These are phyloP conservation scores for Chaetura pelagica DNA, from an alignment of 2,113 vertebrate species.

Conservation along the genomic window DNA sequence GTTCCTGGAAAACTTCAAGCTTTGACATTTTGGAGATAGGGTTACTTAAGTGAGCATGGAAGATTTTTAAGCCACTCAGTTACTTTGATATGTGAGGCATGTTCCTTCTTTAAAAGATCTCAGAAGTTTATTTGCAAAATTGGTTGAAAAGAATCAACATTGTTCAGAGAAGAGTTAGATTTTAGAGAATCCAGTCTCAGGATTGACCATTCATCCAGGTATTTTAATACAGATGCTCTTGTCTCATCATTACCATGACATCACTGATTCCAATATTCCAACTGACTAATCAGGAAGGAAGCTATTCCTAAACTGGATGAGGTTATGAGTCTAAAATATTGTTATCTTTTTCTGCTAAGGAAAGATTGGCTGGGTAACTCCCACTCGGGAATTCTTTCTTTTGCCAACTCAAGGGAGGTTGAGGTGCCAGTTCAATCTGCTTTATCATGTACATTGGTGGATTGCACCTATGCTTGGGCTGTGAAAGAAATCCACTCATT, in stretches of 20 bases:
- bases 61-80: slow-evolving; percentile 37
- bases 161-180: background rate
- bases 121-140: background rate
- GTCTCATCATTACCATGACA: background rate
- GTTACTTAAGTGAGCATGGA: background rate
- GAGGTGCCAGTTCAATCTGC: background rate
- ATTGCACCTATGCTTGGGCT: background rate
- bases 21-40: slow-evolving; percentile 55
- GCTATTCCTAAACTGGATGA: slow-evolving; percentile 14
- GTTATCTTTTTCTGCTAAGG: slow-evolving; percentile 25
- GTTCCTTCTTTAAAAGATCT: background rate
- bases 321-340: slow-evolving; percentile 23
- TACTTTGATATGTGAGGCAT: background rate
- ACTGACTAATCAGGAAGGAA: slow-evolving; percentile 59
- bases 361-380: slow-evolving; percentile 33
- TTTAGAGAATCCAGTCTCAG: background rate
- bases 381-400: slow-evolving; percentile 2
- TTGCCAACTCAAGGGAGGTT: background rate
- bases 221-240: background rate
- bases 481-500: background rate
- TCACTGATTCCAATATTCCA: slow-evolving; percentile 33
- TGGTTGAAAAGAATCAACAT: background rate
- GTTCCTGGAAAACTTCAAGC: slow-evolving; percentile 58
- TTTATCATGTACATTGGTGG: background rate
- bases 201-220: background rate